Evolutionary conservation across 2,888 invertebrate species (phyloP).

Genomic region (Cartodere bifasciata): DNA sequence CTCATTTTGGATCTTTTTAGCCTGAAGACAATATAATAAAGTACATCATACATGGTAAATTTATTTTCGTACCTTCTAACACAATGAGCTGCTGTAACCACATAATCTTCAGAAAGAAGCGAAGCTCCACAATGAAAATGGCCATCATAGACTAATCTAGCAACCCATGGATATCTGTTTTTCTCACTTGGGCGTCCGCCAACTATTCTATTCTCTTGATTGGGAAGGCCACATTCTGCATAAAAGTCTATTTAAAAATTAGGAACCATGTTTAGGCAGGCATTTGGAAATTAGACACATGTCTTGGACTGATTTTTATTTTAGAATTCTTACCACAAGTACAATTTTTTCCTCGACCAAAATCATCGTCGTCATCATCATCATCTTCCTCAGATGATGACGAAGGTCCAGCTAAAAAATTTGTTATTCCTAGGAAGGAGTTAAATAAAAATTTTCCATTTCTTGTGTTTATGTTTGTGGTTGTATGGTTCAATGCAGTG

Average conservation of each 20-base stretch:
- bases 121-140: constrained; percentile 83
- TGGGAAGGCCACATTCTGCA: constrained; percentile 69
- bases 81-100: constrained; percentile 80
- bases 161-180: constrained; percentile 81
- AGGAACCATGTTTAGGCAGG: too few species aligned
- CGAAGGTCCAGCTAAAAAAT: too few species aligned
- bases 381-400: constrained; percentile 37
- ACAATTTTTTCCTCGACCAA: constrained; percentile 49
- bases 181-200: constrained; percentile 71
- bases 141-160: constrained; percentile 73
- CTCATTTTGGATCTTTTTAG: constrained; percentile 69
- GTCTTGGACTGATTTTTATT: too few species aligned
- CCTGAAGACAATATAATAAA: constrained; percentile 34
- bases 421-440: constrained; percentile 53
- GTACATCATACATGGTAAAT: neutral
- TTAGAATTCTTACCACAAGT: constrained; percentile 51
- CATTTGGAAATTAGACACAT: too few species aligned
- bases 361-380: constrained; percentile 42
- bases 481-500: constrained; percentile 20
- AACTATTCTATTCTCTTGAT: constrained; percentile 78
- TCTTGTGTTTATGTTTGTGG: constrained; percentile 30
- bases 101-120: constrained; percentile 68
- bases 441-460: constrained; percentile 59
- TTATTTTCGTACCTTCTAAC: constrained; percentile 51
- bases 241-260: constrained; percentile 21